Evolutionary conservation across 2,797 vertebrate species (phyloP).

Genomic region (Glyptemys insculpta): DNA sequence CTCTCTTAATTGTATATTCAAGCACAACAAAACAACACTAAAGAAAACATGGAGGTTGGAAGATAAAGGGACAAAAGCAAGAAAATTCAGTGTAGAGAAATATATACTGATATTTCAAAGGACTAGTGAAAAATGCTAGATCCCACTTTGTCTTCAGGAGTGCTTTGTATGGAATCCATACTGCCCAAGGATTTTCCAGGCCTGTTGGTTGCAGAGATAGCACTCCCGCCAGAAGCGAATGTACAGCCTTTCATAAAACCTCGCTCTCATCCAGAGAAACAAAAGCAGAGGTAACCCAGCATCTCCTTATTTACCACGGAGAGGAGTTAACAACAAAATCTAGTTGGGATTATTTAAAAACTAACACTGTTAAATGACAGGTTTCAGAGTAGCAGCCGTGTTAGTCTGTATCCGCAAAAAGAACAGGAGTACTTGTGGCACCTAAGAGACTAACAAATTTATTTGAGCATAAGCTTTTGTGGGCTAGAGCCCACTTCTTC

Average conservation of each 20-base stretch:
- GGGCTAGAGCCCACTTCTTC: too few species aligned
- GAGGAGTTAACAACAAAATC: neutral
- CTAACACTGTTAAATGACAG: neutral
- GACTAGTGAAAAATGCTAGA: fast-evolving
- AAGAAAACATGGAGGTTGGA: slow-evolving; percentile 20
- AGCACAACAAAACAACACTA: slow-evolving; percentile 38
- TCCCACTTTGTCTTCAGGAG: neutral
- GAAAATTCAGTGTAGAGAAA: neutral
- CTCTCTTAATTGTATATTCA: slow-evolving; percentile 57
- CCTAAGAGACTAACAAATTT: too few species aligned
- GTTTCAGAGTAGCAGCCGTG: too few species aligned
- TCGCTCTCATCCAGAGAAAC: neutral
- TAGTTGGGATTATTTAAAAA: neutral
- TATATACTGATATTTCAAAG: slow-evolving; percentile 9
- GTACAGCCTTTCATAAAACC: slow-evolving; percentile 1
- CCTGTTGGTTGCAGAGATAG: neutral
- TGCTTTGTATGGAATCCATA: neutral
- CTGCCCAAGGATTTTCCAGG: neutral
- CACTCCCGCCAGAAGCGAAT: neutral
- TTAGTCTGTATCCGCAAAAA: too few species aligned
- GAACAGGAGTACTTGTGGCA: too few species aligned
- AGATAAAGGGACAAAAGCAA: slow-evolving; percentile 34
- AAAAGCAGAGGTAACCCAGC: slow-evolving; percentile 9
- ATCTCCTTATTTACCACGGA: neutral
- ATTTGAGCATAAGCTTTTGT: too few species aligned